A percentile compares a stretch with the other conserved stretches of the same genome.
These are phyloP conservation scores for Limnephilus auricula DNA, from an alignment of 2,888 invertebrate genomes.

Conservation along the genomic window DNA sequence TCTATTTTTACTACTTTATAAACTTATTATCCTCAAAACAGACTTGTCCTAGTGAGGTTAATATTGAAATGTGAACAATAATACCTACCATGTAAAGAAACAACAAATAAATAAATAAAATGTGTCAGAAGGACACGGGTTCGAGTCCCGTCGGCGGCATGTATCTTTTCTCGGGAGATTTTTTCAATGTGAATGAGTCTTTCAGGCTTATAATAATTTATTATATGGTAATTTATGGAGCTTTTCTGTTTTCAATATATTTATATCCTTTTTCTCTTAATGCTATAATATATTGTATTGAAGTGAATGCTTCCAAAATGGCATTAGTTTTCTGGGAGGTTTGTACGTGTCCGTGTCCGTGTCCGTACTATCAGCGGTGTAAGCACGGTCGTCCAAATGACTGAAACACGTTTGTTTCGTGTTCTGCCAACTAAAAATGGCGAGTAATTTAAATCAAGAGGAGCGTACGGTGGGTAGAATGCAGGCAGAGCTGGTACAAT, in stretches of 20 bases:
- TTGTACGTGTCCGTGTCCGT: background rate
- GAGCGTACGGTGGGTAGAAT: background rate
- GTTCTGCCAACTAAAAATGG: slow-evolving; percentile 42
- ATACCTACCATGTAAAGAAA: no score
- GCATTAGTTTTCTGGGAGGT: background rate
- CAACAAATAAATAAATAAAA: no score
- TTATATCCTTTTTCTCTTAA: background rate
- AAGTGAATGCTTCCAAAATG: background rate
- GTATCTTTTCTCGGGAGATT: no score
- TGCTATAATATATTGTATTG: background rate
- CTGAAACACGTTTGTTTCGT: slow-evolving; percentile 44
- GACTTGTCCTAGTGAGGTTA: no score
- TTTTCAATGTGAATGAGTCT: no score
- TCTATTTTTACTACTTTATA: no score
- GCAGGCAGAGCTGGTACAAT: background rate
- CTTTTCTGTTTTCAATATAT: background rate
- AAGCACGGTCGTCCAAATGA: slow-evolving; percentile 10
- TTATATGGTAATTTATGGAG: no score
- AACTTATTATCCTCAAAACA: no score
- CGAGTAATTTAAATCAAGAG: slow-evolving; percentile 40
- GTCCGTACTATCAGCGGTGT: background rate
- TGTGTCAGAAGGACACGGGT: no score
- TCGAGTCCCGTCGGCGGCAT: no score
- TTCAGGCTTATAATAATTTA: no score
- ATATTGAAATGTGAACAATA: no score